Base-by-base conservation (phyloP, 2,888 invertebrate species). In the Lasius fuliginosus region DNA sequence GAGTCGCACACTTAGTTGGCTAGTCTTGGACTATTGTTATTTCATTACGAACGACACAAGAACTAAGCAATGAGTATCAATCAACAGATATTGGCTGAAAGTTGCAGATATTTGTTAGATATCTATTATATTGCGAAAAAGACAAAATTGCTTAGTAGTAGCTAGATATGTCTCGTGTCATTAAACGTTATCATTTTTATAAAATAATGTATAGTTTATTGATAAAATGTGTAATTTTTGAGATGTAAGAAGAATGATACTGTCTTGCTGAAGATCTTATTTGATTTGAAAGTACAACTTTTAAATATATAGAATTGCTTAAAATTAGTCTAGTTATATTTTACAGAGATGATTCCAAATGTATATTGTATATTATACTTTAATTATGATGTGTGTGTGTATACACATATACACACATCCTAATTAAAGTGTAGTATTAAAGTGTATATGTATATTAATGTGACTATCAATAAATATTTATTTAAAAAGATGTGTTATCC, bases 381-480 rank as follows among this genome's bases (percentile, higher is more conserved):
- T 49, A 33, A 23, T 11, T 64, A 36, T 27, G 23, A n/a, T 75
- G 30, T 9, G 1, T 40, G 8, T 33, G 4, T 33, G 4, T 36
- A 36, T 36, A 73, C 23, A 40, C 15, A 11, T 60, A 23, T n/a
- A 56, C 60, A 58, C 58, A 58, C 23, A 23, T 23, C 23, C 0
- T 23, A 23, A 23, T 23, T 23, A 23, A 23, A 23, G 23, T 23
- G 23, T 23, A 23, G 0, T 23, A 23, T 23, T 23, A 23, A 23
- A 23, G 23, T 36, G 36, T 27, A n/a, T 65, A 42, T 68, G 5
- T 49, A 49, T 49, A n/a, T 49, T n/a, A 49, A 49, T 49, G n/a
- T 49, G 27, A 11, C 1, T 33, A 64, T 49, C 23, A 76, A 76
- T 76, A 75, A 75, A 75, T 65, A 36, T 65, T 65, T 65, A 53